Evolutionary conservation across 2,888 invertebrate species (phyloP).

Genomic region (Eristalis arbustorum): DNA sequence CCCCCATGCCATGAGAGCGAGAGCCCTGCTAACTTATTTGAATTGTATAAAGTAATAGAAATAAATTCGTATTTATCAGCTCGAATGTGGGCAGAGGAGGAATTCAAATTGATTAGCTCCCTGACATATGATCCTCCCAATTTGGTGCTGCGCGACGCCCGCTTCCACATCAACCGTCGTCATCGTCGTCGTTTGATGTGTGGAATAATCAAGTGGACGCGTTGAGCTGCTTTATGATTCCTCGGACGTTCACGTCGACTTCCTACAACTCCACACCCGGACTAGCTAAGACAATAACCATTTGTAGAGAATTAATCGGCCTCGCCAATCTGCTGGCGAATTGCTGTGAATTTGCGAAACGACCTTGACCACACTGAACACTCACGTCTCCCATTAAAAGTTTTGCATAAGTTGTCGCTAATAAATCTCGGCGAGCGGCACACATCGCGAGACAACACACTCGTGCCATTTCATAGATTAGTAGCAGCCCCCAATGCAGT

Average conservation of each 20-base stretch:
- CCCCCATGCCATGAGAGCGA: neutral
- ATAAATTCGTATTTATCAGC: constrained; percentile 24
- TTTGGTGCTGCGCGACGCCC: constrained; percentile 4
- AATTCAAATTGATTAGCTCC: constrained; percentile 52
- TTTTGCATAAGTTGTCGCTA: constrained; percentile 43
- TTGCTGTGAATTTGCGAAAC: constrained; percentile 16
- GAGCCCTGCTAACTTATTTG: neutral
- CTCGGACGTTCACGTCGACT: neutral
- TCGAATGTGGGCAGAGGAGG: constrained; percentile 21
- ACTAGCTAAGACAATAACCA: neutral
- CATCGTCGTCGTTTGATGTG: neutral
- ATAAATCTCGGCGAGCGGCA: constrained; percentile 19
- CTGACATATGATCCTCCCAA: constrained; percentile 29
- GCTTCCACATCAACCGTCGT: constrained; percentile 17
- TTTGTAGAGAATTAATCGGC: neutral
- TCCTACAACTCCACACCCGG: constrained; percentile 11
- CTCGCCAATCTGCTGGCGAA: constrained; percentile 20
- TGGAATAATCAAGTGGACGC: constrained; percentile 27
- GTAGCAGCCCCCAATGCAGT: neutral
- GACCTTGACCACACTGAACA: constrained; percentile 54
- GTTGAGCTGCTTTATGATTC: constrained; percentile 19
- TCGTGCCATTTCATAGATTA: constrained; percentile 11
- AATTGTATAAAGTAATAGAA: neutral
- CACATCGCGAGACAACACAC: neutral
- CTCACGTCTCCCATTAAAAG: constrained; percentile 41